phyloP scores from a whole-genome alignment of 30 jellyfish, hydroid and myxozoan genomes.

The Turritopsis dohrnii region DNA sequence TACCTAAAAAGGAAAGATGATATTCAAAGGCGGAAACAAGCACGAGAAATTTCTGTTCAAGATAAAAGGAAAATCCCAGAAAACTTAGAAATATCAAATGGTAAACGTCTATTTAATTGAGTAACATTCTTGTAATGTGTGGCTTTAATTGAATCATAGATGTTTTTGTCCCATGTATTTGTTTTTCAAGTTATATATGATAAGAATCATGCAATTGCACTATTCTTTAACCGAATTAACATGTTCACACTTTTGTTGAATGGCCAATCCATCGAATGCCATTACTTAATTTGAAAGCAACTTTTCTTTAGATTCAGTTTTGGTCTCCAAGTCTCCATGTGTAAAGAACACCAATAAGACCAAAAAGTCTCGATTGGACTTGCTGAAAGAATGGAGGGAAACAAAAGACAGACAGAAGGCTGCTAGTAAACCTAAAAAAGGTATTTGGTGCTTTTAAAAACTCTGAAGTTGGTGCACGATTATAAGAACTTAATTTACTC shows the following conservation, averaged over 20 bases:
- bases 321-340: background rate
- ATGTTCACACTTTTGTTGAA: too few species aligned
- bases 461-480: too few species aligned
- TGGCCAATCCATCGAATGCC: too few species aligned
- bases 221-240: too few species aligned
- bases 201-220: too few species aligned
- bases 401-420: constrained; percentile 4
- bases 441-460: too few species aligned
- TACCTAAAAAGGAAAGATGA: background rate
- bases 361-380: background rate
- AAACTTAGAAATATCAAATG: constrained; percentile 20
- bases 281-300: too few species aligned
- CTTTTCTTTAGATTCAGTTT: background rate
- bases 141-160: too few species aligned
- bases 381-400: constrained; percentile 19
- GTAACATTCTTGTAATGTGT: too few species aligned
- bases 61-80: constrained; percentile 19
- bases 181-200: too few species aligned
- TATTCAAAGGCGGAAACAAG: background rate
- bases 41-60: constrained; percentile 20
- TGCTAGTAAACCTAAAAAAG: background rate
- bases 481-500: too few species aligned
- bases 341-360: background rate
- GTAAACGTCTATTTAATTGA: background rate
- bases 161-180: too few species aligned